A percentile compares a stretch with the other conserved stretches of the same genome.
These are phyloP conservation scores for Elaphurus davidianus DNA, from an alignment of 2,113 vertebrate species.

Conservation along the genomic window DNA sequence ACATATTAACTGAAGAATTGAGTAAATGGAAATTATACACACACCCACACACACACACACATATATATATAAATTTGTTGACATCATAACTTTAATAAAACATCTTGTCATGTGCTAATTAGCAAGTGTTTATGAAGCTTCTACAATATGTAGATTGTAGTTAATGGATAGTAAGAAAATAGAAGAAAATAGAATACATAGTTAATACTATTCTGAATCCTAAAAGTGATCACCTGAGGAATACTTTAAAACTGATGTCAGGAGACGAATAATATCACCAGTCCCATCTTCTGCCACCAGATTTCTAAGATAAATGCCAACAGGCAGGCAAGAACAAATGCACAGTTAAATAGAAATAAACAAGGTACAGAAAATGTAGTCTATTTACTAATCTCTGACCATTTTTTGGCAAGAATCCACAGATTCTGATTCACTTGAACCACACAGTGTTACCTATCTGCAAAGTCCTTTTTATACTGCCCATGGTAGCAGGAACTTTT, in stretches of 20 bases:
- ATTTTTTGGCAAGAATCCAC: neutral
- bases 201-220: neutral
- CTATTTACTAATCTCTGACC: neutral
- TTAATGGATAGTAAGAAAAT: neutral
- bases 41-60: neutral
- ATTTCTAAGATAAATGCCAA: neutral
- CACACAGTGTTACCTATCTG: neutral
- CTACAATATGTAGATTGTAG: neutral
- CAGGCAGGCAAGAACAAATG: neutral
- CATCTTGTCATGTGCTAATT: neutral
- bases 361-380: neutral
- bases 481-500: neutral
- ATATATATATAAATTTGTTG: neutral
- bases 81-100: constrained; percentile 9
- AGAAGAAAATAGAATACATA: neutral
- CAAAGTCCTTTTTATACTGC: neutral
- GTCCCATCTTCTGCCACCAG: neutral
- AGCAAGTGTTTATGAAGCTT: neutral
- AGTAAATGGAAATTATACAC: neutral
- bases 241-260: neutral
- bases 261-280: neutral
- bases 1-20: neutral
- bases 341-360: neutral
- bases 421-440: neutral
- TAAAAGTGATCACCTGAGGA: neutral